phyloP scores from a whole-genome alignment of 2,113 vertebrate species.

The Penelope pileata region DNA sequence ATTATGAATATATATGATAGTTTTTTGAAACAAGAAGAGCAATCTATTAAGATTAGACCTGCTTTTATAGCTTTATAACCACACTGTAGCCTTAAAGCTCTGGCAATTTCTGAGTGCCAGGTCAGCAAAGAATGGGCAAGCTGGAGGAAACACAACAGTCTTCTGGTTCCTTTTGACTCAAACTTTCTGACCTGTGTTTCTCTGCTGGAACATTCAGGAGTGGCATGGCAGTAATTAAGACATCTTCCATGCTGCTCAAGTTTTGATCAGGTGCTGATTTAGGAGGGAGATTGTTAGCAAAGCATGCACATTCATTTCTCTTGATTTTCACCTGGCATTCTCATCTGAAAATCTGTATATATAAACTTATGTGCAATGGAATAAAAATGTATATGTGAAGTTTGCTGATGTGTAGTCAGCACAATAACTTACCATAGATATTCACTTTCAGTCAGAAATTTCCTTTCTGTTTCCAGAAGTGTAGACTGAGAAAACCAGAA shows the following conservation, averaged over 20 bases:
- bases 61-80: background rate
- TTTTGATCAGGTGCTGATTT: background rate
- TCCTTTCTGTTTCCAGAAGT: background rate
- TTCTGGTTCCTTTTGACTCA: background rate
- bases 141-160: background rate
- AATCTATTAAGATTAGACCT: background rate
- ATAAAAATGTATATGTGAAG: background rate
- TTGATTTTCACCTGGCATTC: background rate
- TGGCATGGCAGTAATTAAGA: background rate
- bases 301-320: background rate
- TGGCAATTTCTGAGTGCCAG: background rate
- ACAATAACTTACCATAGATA: background rate
- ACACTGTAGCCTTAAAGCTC: background rate
- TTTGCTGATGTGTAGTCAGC: background rate
- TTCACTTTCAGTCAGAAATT: background rate
- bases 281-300: background rate
- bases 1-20: background rate
- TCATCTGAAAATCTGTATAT: background rate
- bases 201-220: background rate
- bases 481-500: background rate
- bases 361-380: background rate
- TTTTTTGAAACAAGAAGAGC: conserved; percentile 8
- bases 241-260: background rate
- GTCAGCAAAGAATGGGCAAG: background rate
- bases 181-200: background rate